Conservation (phyloP, 2,888 invertebrate species). For the Thymelicus acteon region DNA sequence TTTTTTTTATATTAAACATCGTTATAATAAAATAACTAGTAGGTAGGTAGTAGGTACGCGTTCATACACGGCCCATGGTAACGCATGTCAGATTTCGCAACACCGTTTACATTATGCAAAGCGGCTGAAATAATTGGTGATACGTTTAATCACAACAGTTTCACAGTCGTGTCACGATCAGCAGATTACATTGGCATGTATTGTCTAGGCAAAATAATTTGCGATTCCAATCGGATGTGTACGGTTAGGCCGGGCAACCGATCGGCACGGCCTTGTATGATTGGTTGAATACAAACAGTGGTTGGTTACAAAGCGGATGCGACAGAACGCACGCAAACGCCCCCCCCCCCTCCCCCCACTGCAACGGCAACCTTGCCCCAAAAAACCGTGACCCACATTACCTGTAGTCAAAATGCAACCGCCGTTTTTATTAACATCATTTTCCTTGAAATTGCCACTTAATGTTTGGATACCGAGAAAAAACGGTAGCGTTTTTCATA, state of each 20-base stretch:
- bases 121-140: constrained; percentile 21
- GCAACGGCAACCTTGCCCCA: constrained; percentile 79
- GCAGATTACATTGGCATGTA: constrained; percentile 36
- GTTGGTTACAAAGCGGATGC: constrained; percentile 75
- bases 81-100: constrained; percentile 12
- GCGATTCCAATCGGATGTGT: constrained; percentile 67
- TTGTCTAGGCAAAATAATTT: constrained; percentile 46
- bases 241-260: constrained; percentile 69
- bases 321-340: constrained; percentile 64
- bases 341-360: constrained; percentile 50
- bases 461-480: constrained; percentile 43
- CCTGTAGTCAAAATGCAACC: constrained; percentile 72
- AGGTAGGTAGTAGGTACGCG: background rate
- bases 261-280: constrained; percentile 76
- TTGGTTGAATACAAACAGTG: constrained; percentile 64
- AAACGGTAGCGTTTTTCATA: constrained; percentile 35
- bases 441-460: constrained; percentile 60
- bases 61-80: background rate
- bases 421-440: constrained; percentile 68
- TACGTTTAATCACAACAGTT: constrained; percentile 27
- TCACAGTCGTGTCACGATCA: constrained; percentile 32
- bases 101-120: constrained; percentile 1
- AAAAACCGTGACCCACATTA: constrained; percentile 81
- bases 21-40: too few relatives aligned
- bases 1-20: too few relatives aligned